phyloP scores from a whole-genome alignment of 1,140 invertebrate genomes.

The Drosophila orosa region DNA sequence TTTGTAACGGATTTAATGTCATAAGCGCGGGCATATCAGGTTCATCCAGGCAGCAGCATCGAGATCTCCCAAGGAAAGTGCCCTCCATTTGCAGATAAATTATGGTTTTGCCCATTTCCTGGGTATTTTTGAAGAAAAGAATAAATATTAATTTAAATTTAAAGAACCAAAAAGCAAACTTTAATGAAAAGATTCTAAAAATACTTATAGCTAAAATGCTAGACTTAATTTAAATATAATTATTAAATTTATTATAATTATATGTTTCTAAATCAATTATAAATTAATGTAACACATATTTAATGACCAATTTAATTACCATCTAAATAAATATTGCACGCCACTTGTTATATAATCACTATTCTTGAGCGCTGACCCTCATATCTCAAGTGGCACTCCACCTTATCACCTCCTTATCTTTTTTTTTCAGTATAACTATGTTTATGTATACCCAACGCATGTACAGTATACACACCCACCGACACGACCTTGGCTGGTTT shows the following conservation, averaged over 20 bases:
- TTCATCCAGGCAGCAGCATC: conserved; percentile 38
- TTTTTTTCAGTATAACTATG: neutral
- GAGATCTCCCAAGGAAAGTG: conserved; percentile 34
- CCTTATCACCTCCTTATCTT: conserved; percentile 9
- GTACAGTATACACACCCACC: conserved; percentile 5
- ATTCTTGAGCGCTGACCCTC: neutral
- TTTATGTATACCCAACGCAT: neutral
- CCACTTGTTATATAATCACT: neutral
- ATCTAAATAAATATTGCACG: neutral
- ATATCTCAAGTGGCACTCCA: conserved; percentile 38
- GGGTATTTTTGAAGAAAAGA: too few relatives aligned
- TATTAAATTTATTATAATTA: too few relatives aligned
- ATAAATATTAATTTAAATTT: neutral
- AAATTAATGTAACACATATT: too few relatives aligned
- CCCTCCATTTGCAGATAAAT: neutral
- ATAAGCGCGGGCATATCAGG: conserved; percentile 61
- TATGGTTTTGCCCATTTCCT: too few relatives aligned
- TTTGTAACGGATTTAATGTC: conserved; percentile 76
- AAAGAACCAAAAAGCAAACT: neutral
- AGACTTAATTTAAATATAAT: neutral
- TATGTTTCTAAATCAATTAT: neutral
- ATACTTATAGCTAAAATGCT: neutral
- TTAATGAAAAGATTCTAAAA: too few relatives aligned
- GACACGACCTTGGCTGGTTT: conserved; percentile 6
- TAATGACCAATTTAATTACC: neutral